These are phyloP conservation scores for Hirtodrosophila duncani DNA, from an alignment of 2,888 invertebrate genomes.

Conservation along the genomic window DNA sequence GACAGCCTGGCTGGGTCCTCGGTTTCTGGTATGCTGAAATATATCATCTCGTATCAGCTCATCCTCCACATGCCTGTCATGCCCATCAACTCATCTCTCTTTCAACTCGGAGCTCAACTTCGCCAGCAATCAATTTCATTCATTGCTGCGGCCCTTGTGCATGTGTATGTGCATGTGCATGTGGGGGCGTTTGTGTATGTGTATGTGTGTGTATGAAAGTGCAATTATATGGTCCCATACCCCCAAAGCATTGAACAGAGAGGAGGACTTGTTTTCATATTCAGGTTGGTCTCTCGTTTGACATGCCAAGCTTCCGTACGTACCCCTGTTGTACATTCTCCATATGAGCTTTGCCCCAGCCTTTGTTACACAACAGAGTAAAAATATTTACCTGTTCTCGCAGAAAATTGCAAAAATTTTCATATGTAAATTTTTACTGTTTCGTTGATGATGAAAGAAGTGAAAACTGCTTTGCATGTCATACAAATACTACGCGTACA, in stretches of 20 bases:
- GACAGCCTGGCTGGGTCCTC: no score
- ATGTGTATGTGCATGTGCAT: conserved; percentile 14
- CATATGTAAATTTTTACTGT: conserved; percentile 47
- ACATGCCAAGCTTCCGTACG: no score
- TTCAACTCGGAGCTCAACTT: conserved; percentile 15
- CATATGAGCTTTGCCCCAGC: background rate
- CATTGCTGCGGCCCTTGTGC: conserved; percentile 31
- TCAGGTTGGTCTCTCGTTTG: no score
- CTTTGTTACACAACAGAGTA: conserved; percentile 27
- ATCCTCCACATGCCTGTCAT: background rate
- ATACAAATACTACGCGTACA: no score
- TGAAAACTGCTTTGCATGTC: conserved; percentile 5
- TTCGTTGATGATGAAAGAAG: no score
- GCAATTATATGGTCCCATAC: no score
- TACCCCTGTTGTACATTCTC: background rate
- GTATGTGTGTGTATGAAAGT: background rate
- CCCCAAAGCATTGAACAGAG: no score
- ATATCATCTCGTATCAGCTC: background rate
- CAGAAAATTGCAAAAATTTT: conserved; percentile 41
- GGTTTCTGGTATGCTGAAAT: background rate
- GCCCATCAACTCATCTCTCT: no score
- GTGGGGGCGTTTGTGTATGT: background rate
- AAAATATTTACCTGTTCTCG: conserved; percentile 51
- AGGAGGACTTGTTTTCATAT: no score
- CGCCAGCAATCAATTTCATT: conserved; percentile 50